Base-by-base conservation (phyloP, 2,113 vertebrate genomes). In the Tupaia chinensis region DNA sequence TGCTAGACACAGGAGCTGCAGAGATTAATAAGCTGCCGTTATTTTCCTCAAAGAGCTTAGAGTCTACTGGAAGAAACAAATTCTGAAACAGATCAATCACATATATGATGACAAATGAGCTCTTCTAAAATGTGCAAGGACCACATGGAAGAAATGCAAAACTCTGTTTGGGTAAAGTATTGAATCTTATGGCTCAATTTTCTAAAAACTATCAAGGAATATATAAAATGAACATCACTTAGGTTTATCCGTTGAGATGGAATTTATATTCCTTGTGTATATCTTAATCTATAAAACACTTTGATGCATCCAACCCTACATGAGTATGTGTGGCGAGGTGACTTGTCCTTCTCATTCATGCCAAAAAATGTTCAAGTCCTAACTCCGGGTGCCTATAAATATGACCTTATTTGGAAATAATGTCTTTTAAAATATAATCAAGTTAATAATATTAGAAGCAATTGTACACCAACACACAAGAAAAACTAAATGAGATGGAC, bases 31-130 rank as follows among this genome's bases (percentile, higher is more conserved):
- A 61, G 19, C 12, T 58, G 77, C 3, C 89, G 7, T 25, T 88
- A 54, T 90, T 92, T 23, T 32, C 63, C 20, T 81, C 68, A 92
- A 54, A 92, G 32, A 94, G 73, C 54, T 86, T 15, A 29, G 25
- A 80, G 44, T 96, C 9, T 90, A 61, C 2, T 68, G 63, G 53
- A 94, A 13, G 56, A 94, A 29, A 93, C 20, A 96, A 77, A 73
- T 87, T 96, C 15, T 60, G 70, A 94, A 95, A 93, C 11, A 34
- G 32, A 93, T 88, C 9, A 80, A 85, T 84, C 53, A 11, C 82
- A 20, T 56, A 63, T 16, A 82, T 16, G 83, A 1, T 73, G 25
- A 86, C 16, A 78, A 74, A 29, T 65, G 20, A 91, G 29, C 20
- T 89, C 68, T 85, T 92, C 32, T 73, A 89, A 60, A 92, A 88